phyloP scores from a whole-genome alignment of 1,140 invertebrate genomes.

The Drosophila cardini region DNA sequence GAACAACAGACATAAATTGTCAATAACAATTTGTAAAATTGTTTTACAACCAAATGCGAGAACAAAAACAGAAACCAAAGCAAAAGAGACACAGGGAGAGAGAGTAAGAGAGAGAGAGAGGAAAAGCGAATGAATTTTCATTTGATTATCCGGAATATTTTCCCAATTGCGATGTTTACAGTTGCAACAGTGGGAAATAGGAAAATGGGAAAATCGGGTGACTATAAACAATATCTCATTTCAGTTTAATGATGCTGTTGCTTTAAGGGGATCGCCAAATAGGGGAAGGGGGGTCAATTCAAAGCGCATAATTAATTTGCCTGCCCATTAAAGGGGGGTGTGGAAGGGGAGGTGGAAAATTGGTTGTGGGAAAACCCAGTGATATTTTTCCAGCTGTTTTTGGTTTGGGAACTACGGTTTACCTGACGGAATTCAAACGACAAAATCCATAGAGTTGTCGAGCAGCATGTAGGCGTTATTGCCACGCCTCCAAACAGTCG shows the following conservation, averaged over 20 bases:
- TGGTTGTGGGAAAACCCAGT: background rate
- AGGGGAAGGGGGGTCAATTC: slow-evolving; percentile 12
- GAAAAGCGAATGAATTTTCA: slow-evolving; percentile 21
- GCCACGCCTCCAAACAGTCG: slow-evolving; percentile 79
- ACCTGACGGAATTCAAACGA: slow-evolving; percentile 73
- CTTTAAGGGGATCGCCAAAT: slow-evolving; percentile 5
- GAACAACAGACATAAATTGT: slow-evolving; percentile 70
- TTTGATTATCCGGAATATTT: slow-evolving; percentile 65
- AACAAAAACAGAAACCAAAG: slow-evolving; percentile 40
- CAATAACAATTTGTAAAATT: slow-evolving; percentile 77
- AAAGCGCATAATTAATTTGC: slow-evolving; percentile 79
- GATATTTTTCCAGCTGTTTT: slow-evolving; percentile 28
- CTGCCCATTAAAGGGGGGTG: background rate
- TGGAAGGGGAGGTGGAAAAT: no score
- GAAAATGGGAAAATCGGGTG: background rate
- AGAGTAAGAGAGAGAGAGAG: background rate
- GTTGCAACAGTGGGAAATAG: slow-evolving; percentile 25
- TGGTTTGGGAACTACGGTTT: slow-evolving; percentile 50
- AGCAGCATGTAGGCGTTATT: slow-evolving; percentile 76
- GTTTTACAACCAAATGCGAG: slow-evolving; percentile 52
- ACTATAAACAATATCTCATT: slow-evolving; percentile 68
- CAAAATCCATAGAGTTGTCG: slow-evolving; percentile 82
- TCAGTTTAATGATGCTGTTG: slow-evolving; percentile 73
- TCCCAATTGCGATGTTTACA: slow-evolving; percentile 57
- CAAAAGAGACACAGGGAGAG: background rate